Conservation (phyloP, 2,113 vertebrate species). For the rabbit (Oryctolagus cuniculus) region DNA sequence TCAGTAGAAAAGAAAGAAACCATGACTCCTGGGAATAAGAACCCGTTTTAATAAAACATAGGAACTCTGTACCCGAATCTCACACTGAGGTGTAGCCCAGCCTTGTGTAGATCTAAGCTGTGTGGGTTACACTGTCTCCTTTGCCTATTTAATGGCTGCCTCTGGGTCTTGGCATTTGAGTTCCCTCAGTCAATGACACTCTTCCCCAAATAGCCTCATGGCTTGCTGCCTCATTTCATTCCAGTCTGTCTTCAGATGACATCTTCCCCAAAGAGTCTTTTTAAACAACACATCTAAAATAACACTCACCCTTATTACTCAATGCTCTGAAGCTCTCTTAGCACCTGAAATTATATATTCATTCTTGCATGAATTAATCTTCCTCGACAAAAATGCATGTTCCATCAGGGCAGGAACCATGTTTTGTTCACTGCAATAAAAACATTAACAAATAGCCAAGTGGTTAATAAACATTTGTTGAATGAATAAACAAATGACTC, state of each 20-base stretch:
- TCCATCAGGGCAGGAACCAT: not conserved
- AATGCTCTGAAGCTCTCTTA: not conserved
- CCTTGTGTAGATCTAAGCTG: not conserved
- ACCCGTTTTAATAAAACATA: not conserved
- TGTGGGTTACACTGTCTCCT: not conserved
- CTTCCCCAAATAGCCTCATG: not conserved
- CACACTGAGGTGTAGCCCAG: not conserved
- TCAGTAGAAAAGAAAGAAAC: not conserved
- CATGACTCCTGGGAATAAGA: not conserved
- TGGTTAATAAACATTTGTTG: slow-evolving; percentile 43
- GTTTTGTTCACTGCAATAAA: slow-evolving; percentile 46
- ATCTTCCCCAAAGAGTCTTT: not conserved
- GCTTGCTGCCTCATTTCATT: not conserved
- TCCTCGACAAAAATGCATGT: not conserved
- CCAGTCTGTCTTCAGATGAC: not conserved
- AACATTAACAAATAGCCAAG: slow-evolving; percentile 39
- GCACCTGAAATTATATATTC: not conserved
- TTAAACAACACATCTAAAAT: not conserved
- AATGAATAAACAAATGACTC: slow-evolving; percentile 30
- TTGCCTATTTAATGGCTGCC: not conserved
- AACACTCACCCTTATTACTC: not conserved
- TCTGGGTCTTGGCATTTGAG: not conserved
- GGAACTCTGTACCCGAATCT: not conserved
- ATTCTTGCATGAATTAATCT: not conserved
- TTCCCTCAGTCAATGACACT: not conserved